Evolutionary conservation across 2,888 invertebrate genomes (phyloP).

Genomic region (Yponomeuta malinellus): DNA sequence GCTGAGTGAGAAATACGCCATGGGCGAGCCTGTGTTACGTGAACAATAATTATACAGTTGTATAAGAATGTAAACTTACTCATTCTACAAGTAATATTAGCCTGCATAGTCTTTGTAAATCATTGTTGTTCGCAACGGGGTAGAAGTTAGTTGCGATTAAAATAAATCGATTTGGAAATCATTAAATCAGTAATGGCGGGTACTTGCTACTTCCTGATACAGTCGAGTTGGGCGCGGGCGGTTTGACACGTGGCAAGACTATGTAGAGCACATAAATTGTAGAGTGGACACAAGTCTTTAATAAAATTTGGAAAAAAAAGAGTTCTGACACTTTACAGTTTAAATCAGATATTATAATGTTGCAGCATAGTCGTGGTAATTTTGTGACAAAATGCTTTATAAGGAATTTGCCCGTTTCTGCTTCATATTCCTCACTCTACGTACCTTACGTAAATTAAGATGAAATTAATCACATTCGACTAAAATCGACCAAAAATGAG

Average conservation of each 20-base stretch:
- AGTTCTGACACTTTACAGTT: no score
- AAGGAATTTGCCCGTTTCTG: no score
- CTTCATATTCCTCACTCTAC: no score
- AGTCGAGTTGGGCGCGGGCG: conserved; percentile 7
- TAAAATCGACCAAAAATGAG: conserved; percentile 14
- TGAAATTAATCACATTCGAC: conserved; percentile 3
- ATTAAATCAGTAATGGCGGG: conserved; percentile 50
- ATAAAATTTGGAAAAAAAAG: not conserved
- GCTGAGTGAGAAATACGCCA: no score
- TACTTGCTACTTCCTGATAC: conserved; percentile 43
- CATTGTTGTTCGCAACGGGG: conserved; percentile 19
- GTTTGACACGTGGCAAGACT: conserved; percentile 43
- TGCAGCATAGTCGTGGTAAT: no score
- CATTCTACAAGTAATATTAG: not conserved
- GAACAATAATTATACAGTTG: not conserved
- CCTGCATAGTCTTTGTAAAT: not conserved
- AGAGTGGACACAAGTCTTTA: not conserved
- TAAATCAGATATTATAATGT: no score
- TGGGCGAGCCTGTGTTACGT: not conserved
- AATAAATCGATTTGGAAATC: conserved; percentile 64
- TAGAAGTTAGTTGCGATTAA: conserved; percentile 51
- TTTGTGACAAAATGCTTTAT: no score
- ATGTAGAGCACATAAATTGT: not conserved
- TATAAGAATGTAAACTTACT: not conserved
- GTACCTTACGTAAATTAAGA: no score